These are phyloP conservation scores for Eudorcas thomsonii DNA, from an alignment of 2,113 vertebrate genomes.

Conservation along the genomic window DNA sequence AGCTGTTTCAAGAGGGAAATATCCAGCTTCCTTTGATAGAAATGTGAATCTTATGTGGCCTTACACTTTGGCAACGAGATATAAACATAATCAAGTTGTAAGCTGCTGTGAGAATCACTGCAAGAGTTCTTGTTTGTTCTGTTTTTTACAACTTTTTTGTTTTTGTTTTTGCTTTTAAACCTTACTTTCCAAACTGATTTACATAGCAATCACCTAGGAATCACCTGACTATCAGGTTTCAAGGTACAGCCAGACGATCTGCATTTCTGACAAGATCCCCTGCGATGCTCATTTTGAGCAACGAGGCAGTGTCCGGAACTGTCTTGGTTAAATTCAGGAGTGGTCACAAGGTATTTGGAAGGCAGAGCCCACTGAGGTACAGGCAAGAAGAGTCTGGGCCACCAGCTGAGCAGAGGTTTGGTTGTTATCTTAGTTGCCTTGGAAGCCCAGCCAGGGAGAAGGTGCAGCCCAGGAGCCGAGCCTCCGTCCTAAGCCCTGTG, in stretches of 20 bases:
- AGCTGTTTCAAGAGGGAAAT: neutral
- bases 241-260: neutral
- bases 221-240: neutral
- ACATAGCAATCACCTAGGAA: neutral
- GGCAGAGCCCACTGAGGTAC: neutral
- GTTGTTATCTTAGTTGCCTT: neutral
- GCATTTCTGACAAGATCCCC: neutral
- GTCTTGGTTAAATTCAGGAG: neutral
- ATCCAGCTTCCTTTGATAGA: neutral
- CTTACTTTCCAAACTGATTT: neutral
- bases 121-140: neutral
- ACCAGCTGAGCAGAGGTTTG: neutral
- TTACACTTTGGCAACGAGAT: neutral
- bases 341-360: neutral
- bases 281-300: neutral
- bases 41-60: neutral
- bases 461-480: rapidly evolving
- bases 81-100: neutral
- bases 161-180: neutral
- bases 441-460: neutral
- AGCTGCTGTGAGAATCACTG: neutral
- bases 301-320: neutral
- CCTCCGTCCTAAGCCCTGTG: neutral
- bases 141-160: neutral
- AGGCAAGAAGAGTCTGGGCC: neutral